Conservation (phyloP, 2,888 invertebrate species). For the Callinectes sapidus region DNA sequence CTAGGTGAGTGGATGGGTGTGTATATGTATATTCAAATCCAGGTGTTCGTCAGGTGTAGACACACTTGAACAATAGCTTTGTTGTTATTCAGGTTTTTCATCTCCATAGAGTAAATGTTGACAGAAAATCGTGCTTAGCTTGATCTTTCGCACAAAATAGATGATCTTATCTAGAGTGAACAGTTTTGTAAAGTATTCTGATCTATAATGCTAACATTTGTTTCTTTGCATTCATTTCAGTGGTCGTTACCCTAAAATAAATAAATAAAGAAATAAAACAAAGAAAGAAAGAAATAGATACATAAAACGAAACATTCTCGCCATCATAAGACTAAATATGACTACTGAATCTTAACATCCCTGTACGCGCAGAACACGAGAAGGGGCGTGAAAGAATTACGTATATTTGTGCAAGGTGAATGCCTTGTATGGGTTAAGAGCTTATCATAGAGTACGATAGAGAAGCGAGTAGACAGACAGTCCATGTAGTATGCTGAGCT, state of each 20-base stretch:
- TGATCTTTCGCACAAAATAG: neutral
- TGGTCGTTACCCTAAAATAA: neutral
- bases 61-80: neutral
- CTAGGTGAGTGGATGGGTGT: neutral
- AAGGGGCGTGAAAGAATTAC: neutral
- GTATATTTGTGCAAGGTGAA: neutral
- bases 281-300: no score
- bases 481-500: neutral
- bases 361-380: neutral
- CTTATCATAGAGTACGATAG: neutral
- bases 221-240: neutral
- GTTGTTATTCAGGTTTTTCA: neutral
- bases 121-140: neutral
- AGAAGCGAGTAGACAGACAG: neutral
- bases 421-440: neutral
- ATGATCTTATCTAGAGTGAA: neutral
- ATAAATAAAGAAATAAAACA: no score
- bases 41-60: neutral
- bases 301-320: neutral
- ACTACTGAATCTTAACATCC: neutral
- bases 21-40: neutral
- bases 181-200: neutral
- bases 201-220: neutral
- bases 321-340: neutral
- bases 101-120: neutral